phyloP scores from a whole-genome alignment of 2,113 vertebrate genomes.

The Lipotes vexillifer region DNA sequence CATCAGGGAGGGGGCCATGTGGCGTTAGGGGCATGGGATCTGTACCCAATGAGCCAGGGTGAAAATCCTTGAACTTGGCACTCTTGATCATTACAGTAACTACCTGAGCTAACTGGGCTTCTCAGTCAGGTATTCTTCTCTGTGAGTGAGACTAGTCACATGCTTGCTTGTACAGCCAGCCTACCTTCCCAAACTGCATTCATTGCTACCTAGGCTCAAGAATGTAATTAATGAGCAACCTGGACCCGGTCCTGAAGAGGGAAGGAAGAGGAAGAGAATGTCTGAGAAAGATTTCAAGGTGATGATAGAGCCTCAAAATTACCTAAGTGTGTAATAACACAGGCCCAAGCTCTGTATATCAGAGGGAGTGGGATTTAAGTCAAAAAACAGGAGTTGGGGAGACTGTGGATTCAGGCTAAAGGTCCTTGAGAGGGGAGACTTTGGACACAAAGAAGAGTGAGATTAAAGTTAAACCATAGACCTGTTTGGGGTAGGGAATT shows the following conservation, averaged over 20 bases:
- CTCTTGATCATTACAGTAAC: not conserved
- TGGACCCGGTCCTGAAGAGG: not conserved
- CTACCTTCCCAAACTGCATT: not conserved
- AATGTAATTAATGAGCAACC: slow-evolving; percentile 40
- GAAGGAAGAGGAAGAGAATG: not conserved
- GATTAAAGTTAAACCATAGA: not conserved
- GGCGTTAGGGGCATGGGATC: not conserved
- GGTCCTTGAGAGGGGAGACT: not conserved
- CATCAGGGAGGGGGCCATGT: not conserved
- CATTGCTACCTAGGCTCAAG: not conserved
- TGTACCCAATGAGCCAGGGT: not conserved
- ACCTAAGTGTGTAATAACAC: not conserved
- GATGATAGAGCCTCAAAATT: slow-evolving; percentile 38
- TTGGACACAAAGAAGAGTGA: not conserved
- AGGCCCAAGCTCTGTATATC: not conserved
- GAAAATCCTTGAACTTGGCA: not conserved
- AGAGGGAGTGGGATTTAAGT: not conserved
- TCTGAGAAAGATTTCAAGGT: slow-evolving; percentile 48
- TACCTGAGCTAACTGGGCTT: not conserved
- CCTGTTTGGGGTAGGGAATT: not conserved
- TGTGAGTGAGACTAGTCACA: not conserved
- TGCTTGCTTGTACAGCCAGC: not conserved
- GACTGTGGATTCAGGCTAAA: not conserved
- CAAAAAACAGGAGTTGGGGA: not conserved
- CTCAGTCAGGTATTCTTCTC: not conserved